These are phyloP conservation scores for Chloropsis cyanopogon DNA, from an alignment of 2,113 vertebrate species.

Conservation along the genomic window DNA sequence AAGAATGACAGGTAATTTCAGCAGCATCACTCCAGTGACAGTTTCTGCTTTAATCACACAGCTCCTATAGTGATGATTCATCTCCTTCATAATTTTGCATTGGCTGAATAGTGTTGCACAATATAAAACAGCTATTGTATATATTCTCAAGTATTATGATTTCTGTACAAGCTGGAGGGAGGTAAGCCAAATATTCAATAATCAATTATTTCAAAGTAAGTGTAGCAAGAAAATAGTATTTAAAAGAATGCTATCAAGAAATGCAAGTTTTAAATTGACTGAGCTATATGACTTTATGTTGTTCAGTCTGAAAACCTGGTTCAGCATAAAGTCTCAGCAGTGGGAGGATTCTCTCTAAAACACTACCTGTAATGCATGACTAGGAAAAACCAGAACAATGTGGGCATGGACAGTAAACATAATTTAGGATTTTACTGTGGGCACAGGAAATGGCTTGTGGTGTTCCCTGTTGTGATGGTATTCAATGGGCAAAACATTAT, in stretches of 20 bases:
- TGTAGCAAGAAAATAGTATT: background rate
- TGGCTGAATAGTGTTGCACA: background rate
- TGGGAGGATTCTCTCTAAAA: background rate
- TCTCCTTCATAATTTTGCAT: constrained; percentile 7
- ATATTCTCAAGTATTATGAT: background rate
- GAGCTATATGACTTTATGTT: background rate
- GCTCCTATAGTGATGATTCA: constrained; percentile 25
- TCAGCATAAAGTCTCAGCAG: background rate
- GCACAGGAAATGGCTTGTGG: background rate
- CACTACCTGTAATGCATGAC: background rate
- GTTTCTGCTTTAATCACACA: constrained; percentile 20
- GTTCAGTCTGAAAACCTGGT: background rate
- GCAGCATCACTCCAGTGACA: background rate
- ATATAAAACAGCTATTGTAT: background rate
- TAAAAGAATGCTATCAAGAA: background rate
- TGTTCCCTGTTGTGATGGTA: background rate
- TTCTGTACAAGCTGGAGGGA: background rate
- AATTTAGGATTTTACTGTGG: background rate
- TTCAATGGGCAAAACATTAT: background rate
- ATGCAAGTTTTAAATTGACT: background rate
- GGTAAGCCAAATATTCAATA: background rate
- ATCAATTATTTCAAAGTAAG: background rate
- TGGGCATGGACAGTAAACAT: background rate
- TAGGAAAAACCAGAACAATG: background rate
- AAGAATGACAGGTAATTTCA: constrained; percentile 50